Percentiles rank a stretch among this genome's conserved stretches.
These are phyloP conservation scores for Chironomus tentans DNA, from an alignment of 2,888 invertebrate genomes.

Conservation along the genomic window DNA sequence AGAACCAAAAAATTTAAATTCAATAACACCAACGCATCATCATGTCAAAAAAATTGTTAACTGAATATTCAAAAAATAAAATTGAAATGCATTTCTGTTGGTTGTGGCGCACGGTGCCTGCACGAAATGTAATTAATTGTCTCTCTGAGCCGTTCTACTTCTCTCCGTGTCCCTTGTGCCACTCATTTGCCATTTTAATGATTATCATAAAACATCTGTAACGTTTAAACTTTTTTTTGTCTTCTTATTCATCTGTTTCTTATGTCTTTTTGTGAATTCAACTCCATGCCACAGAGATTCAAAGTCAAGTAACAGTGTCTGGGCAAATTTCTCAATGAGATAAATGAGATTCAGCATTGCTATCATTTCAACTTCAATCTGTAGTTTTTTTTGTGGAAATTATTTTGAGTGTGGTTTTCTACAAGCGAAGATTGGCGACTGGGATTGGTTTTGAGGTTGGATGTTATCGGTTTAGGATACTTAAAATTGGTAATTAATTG, in stretches of 20 bases:
- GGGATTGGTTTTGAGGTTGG: too few relatives aligned
- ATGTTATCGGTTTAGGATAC: too few relatives aligned
- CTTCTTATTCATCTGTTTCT: neutral
- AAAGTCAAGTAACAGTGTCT: neutral
- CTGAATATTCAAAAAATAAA: neutral
- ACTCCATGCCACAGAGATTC: neutral
- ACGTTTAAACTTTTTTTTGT: neutral
- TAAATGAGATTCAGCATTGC: neutral
- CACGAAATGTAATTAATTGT: slow-evolving; percentile 18
- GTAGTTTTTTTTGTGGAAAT: neutral
- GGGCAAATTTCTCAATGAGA: neutral
- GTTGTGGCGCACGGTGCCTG: neutral
- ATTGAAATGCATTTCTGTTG: neutral
- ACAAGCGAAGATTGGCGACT: too few relatives aligned
- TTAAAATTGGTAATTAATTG: too few relatives aligned
- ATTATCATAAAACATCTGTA: slow-evolving; percentile 22
- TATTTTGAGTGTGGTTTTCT: too few relatives aligned
- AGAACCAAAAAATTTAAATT: neutral
- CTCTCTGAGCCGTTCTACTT: neutral
- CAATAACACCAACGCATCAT: slow-evolving; percentile 5
- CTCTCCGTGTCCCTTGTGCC: neutral
- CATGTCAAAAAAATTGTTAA: neutral
- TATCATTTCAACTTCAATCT: slow-evolving; percentile 2
- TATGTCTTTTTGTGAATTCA: neutral
- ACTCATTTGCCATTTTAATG: slow-evolving; percentile 25